These are phyloP conservation scores for human (Homo sapiens) DNA, from an alignment of 2,113 vertebrate genomes.

Conservation along the genomic window GRCh38 chr2:217519001-217519500, in stretches of 20 bases:
- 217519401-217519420: not conserved
- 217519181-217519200: constrained; percentile 41
- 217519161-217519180: constrained; percentile 11
- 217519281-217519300: not conserved
- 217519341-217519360: not conserved
- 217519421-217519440: not conserved
- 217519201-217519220: not conserved
- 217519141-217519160: not conserved
- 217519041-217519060: constrained; percentile 27
- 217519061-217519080: constrained; percentile 9
- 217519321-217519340: not conserved
- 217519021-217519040: constrained; percentile 24
- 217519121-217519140: constrained; percentile 17
- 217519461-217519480: not conserved
- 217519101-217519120: not conserved
- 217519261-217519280: constrained; percentile 53
- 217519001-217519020: constrained; percentile 35
- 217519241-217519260: constrained; percentile 23
- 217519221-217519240: not conserved
- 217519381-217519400: not conserved
- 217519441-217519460: not conserved
- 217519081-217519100: not conserved
- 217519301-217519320: not conserved
- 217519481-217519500: too few relatives aligned
- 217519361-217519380: not conserved